Conservation (phyloP, 2,888 invertebrate species). For the Nymphalis urticae region DNA sequence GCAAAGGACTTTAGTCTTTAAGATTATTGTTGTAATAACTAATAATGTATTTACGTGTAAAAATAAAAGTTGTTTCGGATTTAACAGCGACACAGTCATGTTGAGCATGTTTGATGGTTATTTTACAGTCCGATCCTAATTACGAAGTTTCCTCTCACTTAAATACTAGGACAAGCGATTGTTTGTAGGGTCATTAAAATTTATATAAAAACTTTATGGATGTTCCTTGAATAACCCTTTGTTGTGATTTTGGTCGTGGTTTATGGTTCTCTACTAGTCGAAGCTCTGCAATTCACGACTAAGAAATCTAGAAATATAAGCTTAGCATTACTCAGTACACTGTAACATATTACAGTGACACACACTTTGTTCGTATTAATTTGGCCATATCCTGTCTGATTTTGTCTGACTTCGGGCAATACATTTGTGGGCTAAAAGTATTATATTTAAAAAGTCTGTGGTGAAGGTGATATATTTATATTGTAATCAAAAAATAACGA, state of each 20-base stretch:
- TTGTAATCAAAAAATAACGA: no score
- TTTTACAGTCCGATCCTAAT: constrained; percentile 78
- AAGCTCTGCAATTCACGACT: neutral
- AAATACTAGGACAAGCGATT: constrained; percentile 67
- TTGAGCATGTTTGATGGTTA: constrained; percentile 74
- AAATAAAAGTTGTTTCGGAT: constrained; percentile 45
- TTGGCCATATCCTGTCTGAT: no score
- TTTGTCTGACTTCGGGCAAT: no score
- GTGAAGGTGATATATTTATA: no score
- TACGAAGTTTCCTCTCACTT: constrained; percentile 71
- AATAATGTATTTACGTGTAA: constrained; percentile 11
- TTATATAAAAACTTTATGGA: constrained; percentile 66
- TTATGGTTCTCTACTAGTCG: constrained; percentile 1
- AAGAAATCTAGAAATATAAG: no score
- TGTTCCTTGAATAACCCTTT: constrained; percentile 64
- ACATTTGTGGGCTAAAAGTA: no score
- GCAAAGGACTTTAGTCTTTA: constrained; percentile 13
- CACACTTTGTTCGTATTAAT: no score
- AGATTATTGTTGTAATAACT: constrained; percentile 13
- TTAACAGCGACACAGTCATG: constrained; percentile 62
- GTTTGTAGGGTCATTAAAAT: constrained; percentile 64
- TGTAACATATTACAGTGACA: no score
- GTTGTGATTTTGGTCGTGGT: constrained; percentile 45
- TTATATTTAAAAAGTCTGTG: no score
- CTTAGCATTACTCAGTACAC: no score